A percentile compares a stretch with the other conserved stretches of the same genome.
Conservation (phyloP, 2,797 vertebrate species). For the Tenualosa ilisha region DNA sequence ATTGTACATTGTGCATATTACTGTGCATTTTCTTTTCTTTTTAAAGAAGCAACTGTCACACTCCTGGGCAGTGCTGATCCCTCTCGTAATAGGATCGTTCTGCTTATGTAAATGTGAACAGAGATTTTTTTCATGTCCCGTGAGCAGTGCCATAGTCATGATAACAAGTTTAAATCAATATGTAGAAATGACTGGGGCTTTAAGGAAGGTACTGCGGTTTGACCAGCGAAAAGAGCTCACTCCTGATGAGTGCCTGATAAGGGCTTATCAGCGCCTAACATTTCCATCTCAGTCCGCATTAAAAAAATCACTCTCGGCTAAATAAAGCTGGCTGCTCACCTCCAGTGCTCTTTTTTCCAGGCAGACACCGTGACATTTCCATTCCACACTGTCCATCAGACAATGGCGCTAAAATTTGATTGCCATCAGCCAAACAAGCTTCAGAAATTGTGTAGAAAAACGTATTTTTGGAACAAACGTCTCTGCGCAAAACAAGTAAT, state of each 20-base stretch:
- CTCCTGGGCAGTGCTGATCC: neutral
- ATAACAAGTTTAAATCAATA: slow-evolving; percentile 68
- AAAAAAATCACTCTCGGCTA: slow-evolving; percentile 81
- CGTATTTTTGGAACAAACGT: neutral
- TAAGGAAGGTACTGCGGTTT: slow-evolving; percentile 75
- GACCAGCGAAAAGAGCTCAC: slow-evolving; percentile 59
- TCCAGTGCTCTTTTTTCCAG: slow-evolving; percentile 42
- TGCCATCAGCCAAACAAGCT: slow-evolving; percentile 32
- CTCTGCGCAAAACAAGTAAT: neutral
- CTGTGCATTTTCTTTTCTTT: neutral
- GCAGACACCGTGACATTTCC: slow-evolving; percentile 53
- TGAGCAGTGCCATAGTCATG: slow-evolving; percentile 65
- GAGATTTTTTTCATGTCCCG: slow-evolving; percentile 22
- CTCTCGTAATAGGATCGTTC: slow-evolving; percentile 21
- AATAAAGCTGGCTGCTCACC: slow-evolving; percentile 56
- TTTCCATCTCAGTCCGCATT: slow-evolving; percentile 62
- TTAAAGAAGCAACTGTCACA: neutral
- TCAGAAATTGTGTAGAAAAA: neutral
- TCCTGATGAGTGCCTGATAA: slow-evolving; percentile 78
- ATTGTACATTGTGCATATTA: neutral
- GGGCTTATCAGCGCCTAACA: slow-evolving; percentile 79
- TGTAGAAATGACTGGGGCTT: slow-evolving; percentile 56
- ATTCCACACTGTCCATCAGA: slow-evolving; percentile 54
- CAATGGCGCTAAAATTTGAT: slow-evolving; percentile 28
- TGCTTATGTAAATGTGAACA: slow-evolving; percentile 18